A percentile compares a stretch with the other conserved stretches of the same genome.
These are phyloP conservation scores for Hoplodrina blanda DNA, from an alignment of 2,888 invertebrate genomes.

Conservation along the genomic window DNA sequence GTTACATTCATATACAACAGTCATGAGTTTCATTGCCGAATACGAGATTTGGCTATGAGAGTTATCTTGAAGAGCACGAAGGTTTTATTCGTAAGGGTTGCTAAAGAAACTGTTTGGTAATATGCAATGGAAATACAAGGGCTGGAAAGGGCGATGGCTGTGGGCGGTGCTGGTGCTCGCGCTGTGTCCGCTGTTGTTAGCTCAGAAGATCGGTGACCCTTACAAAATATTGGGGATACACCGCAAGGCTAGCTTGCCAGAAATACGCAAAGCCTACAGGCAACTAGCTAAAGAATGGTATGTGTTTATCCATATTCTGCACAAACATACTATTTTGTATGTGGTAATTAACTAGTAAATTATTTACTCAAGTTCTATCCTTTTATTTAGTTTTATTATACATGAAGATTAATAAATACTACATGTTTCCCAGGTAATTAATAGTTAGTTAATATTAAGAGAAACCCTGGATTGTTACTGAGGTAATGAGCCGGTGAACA, in stretches of 20 bases:
- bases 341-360: neutral
- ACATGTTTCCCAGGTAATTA: no score
- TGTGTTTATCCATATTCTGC: slow-evolving; percentile 61
- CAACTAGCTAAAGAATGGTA: slow-evolving; percentile 97
- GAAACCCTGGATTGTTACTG: neutral
- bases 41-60: slow-evolving; percentile 71
- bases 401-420: neutral
- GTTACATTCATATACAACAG: slow-evolving; percentile 69
- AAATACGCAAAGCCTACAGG: slow-evolving; percentile 97
- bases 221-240: slow-evolving; percentile 95
- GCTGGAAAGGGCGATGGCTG: slow-evolving; percentile 83
- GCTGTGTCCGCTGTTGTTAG: slow-evolving; percentile 72
- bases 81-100: slow-evolving; percentile 68
- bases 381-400: slow-evolving; percentile 17
- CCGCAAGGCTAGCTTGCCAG: slow-evolving; percentile 93
- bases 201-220: slow-evolving; percentile 93
- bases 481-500: neutral
- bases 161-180: slow-evolving; percentile 74
- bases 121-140: slow-evolving; percentile 87
- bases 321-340: neutral
- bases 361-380: neutral
- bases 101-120: slow-evolving; percentile 71
- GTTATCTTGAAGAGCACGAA: slow-evolving; percentile 73
- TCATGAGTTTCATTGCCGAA: slow-evolving; percentile 72
- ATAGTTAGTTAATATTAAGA: neutral